These are phyloP conservation scores for Eleutherodactylus coqui DNA, from an alignment of 2,797 vertebrate species.

Conservation along the genomic window DNA sequence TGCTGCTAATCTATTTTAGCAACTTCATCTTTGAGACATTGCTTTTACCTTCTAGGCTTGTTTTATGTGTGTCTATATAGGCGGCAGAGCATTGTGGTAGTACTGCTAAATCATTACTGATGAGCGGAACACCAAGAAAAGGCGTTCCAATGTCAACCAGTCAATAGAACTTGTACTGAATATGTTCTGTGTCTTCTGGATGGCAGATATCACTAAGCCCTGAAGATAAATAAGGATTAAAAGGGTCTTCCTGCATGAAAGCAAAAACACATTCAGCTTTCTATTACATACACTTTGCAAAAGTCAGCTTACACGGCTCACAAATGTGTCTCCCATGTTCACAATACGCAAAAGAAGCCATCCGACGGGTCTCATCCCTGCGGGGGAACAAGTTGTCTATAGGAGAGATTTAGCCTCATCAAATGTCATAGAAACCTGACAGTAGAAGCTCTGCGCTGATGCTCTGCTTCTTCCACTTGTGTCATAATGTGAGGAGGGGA, in stretches of 20 bases:
- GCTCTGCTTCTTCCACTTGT: neutral
- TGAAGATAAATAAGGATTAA: conserved; percentile 7
- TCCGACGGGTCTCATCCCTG: neutral
- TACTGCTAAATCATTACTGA: neutral
- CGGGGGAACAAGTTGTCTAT: neutral
- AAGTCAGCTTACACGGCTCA: neutral
- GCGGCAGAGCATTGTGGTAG: neutral
- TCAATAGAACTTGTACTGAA: neutral
- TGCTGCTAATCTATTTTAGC: neutral
- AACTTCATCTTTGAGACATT: neutral
- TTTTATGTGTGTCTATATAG: conserved; percentile 3
- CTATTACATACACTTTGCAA: neutral
- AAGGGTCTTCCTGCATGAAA: neutral
- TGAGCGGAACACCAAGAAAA: neutral
- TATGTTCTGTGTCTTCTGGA: conserved; percentile 2
- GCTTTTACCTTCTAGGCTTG: conserved; percentile 16
- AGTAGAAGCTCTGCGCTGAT: neutral
- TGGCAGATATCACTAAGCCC: conserved; percentile 6
- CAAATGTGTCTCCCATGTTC: too few relatives aligned
- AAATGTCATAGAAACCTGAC: neutral
- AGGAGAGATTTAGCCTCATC: neutral
- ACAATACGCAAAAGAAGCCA: too few relatives aligned
- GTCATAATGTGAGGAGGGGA: too few relatives aligned
- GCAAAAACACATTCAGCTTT: neutral
- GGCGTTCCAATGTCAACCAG: neutral